Base-by-base conservation (phyloP, 2,888 invertebrate species). In the Heliconius ismenius region DNA sequence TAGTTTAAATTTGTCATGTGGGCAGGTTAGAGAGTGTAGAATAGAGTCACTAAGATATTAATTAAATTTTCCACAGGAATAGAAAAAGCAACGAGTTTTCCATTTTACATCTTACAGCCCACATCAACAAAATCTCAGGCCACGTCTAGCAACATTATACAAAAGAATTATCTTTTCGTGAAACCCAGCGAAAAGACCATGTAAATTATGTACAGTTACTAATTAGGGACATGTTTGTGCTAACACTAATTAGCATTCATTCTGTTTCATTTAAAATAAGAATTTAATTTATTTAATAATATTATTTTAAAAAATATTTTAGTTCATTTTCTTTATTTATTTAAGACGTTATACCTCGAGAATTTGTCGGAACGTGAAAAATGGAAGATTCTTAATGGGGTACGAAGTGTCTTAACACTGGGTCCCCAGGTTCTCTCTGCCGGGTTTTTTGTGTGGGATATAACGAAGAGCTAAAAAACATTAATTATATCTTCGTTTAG, bases 251-350 rank as follows among this genome's bases (percentile, higher is more conserved):
- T 67, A 67, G 9, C 3, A 39, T 67, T 13, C 67, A 21, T 21
- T 24, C 7, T 26, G 9, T 39, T 43, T 39, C 43, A 26, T 67
- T 39, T 39, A n/a, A 39, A 18, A 4, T 24, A 24, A 39, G 39
- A 39, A 67, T 67, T 67, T 67, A 43, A 43, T 24, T 67, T 26
- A 28, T 21, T 26, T 63, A 26, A 63, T 28, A 62, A 62, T 62
- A 4, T 62, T 60, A 60, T 24, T 13, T 60, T 10, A 60, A 49
- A 26, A n/a, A n/a, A 18, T 58, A 58, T 58, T 58, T n/a, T n/a
- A 58, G 9, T 54, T 21, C 1, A n/a, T 4, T 58, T 58, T 10
- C 39, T 39, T 11, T 11, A 7, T 58, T n/a, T 10, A 58, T 11
- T 58, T 10, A 3, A 58, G n/a, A 58, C 10, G n/a, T 18, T 10